Evolutionary conservation across 2,113 vertebrate species (phyloP), one percentile per base, ranked within the genome.

Genomic region (Hoplias malabaricus): DNA sequence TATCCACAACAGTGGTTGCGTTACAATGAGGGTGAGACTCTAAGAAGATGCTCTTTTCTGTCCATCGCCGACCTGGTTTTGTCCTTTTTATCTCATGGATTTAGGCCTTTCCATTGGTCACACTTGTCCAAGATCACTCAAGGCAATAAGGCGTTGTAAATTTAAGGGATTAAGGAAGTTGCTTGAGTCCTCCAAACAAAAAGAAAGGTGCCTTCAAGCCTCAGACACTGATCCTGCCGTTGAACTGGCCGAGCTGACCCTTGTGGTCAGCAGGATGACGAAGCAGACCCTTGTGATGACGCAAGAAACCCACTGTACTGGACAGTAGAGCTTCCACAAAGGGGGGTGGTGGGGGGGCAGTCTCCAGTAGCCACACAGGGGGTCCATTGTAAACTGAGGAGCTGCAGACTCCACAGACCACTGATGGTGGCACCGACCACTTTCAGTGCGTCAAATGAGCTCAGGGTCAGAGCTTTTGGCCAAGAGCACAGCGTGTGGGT

Each of bases 391-490:
- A 40, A 36, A 46, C 56, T 31, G 10, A 29, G 27, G 66, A 27
- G 13, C 29, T 38, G 50, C 19, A 50, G 70, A 25, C 61, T 42
- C 29, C 54, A 62, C 19, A 50, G 70, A 25, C 61, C 54, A 48
- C 8, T 1, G 31, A 25, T 33, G 50, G 21, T 19, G 16, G 54
- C 48, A 27, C n/a, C 25, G 61, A 69, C 34, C 16, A 38, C 75
- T 73, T 73, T 73, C 80, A 78, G 75, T 81, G 53, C 53, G 38
- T 77, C 71, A 70, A 57, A 66, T 21, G 46, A 78, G 36, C 11
- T 2, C 29, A 29, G 67, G 73, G 79, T 73, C 54, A 69, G 66
- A 29, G 61, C 66, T 23, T n/a, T 38, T 38, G 75, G 57, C 34
- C 65, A 68, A 68, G 54, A 46, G 43, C 23, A 63, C 21, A 29